Evolutionary conservation across 2,113 vertebrate genomes (phyloP), one percentile per base, ranked within the genome.

Genomic region (Brachypodius melanocephalos): DNA sequence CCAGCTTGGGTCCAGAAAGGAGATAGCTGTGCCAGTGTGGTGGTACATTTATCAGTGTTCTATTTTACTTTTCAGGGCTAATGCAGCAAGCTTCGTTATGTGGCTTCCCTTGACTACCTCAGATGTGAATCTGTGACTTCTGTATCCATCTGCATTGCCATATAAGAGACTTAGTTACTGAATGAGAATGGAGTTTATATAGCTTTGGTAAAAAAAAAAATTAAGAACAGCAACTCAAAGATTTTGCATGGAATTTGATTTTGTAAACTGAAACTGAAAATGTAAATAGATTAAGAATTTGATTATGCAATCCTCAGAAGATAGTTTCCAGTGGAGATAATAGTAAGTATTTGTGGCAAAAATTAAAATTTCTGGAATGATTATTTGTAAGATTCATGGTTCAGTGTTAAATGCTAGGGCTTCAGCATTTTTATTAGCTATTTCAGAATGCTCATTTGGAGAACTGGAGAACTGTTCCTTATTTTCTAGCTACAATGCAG

Each of bases 401-500:
- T 88, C 42, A 80, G 82, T 96, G 93, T 80, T 93, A 62, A 86
- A 95, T 94, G 34, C 40, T 76, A 68, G 71, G 92, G 40, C 29
- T 93, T 96, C 82, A 85, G 61, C 68, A 88, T 94, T 97, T 96
- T 96, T 80, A 91, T 96, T 88, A 51, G 29, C 46, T 93, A 16
- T 96, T 96, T 94, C 90, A 88, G 58, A 68, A 67, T 88, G 68
- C 73, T 95, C 72, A 61, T 93, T 95, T 93, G 75, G 68, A 94
- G 72, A 97, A 83, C 61, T 91, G 40, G 72, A 97, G 62, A 96
- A 86, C 62, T 90, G 38, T 72, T 94, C 55, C 51, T 43, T 95
- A 69, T 82, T 95, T 97, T 97, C 96, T 96, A 90, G 81, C 89
- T 97, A 88, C 67, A 93, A 72, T 86, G 87, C 88, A 95, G 94